Base-by-base conservation (phyloP, 2,113 vertebrate species). In the Piliocolobus tephrosceles region DNA sequence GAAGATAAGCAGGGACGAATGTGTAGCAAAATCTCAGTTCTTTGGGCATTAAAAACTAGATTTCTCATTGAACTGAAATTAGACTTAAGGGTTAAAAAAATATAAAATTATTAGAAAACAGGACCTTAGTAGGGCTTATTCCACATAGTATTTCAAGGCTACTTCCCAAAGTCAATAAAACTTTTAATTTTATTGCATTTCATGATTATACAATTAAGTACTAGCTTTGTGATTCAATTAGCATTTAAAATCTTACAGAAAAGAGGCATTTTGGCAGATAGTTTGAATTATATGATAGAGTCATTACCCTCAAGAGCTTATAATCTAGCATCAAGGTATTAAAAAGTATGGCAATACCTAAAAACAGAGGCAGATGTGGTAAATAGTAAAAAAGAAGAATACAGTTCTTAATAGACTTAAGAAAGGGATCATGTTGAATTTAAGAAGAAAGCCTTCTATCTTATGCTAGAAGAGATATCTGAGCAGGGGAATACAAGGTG, bases 111-210 rank as follows among this genome's bases (percentile, higher is more conserved):
- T 87, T 92, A 96, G 66, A 87, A 90, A 95, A 81, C 6, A 87
- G 4, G 27, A 43, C 10, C 18, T 58, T 58, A 43, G 13, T 20
- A 83, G 52, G 22, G 18, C 45, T 95, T 93, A 82, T 86, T 96
- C 12, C 57, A 96, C 43, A 92, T 2, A 76, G 16, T 47, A 91
- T 52, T 95, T 89, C 66, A 81, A 96, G 58, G 45, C 8, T 87
- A 58, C 38, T 83, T 93, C 91, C 57, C 70, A 93, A 95, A 91
- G n/a, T 81, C 58, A 94, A 68, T 38, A 50, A 61, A 61, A 94
- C 66, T 72, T 95, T 66, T 57, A 40, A 27, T 47, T 96, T 95
- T 43, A 92, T 90, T 87, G 75, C 7, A 94, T 76, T 92, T 96
- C 76, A 68, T 43, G 22, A 82, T 25, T 88, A 68, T 57, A 94